Base-by-base conservation (phyloP, 1,140 invertebrate genomes). In the Eubasilissa regina region DNA sequence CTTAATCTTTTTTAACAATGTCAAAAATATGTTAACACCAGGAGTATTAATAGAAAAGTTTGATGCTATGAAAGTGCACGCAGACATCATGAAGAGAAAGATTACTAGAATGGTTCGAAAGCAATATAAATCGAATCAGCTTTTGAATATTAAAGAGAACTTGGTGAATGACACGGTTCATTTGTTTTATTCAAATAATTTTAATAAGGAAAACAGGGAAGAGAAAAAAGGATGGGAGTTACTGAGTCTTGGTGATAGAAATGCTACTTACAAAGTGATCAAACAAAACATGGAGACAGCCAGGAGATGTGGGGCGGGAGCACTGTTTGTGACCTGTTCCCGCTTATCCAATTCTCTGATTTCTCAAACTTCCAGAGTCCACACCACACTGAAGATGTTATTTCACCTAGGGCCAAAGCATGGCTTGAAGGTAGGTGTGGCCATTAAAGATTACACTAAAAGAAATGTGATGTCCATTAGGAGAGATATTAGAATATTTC, bases 31-130 rank as follows among this genome's bases (percentile, higher is more conserved):
- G 4, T 21, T 70, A 13, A 51, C 21, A 12, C 66, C 66, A 21
- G 19, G 75, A 81, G 15, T 82, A 4, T 66, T 74, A 12, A 79
- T 83, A 62, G 81, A 83, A 80, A 83, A 83, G 51, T 83, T 75
- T 62, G 81, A 83, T 66, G 79, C 81, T 9, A 62, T 79, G 48
- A 83, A 83, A 78, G 73, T 83, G 12, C 79, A 83, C 25, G 35
- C 70, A 9, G 68, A 77, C 8, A 78, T 83, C 7, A 83, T 83
- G 81, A 80, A 80, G 58, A 78, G 75, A 21, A 83, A 64, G 45
- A 78, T 83, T 17, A 17, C 11, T 21, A 75, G 58, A 21, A 72
- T 83, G 73, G 66, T 73, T 11, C 19, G 72, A 35, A 53, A 21
- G 10, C 17, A 75, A 21, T 48, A 77, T 60, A 74, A 66, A 77